Conservation (phyloP, 2,888 invertebrate genomes). For the Xestia sexstrigata region DNA sequence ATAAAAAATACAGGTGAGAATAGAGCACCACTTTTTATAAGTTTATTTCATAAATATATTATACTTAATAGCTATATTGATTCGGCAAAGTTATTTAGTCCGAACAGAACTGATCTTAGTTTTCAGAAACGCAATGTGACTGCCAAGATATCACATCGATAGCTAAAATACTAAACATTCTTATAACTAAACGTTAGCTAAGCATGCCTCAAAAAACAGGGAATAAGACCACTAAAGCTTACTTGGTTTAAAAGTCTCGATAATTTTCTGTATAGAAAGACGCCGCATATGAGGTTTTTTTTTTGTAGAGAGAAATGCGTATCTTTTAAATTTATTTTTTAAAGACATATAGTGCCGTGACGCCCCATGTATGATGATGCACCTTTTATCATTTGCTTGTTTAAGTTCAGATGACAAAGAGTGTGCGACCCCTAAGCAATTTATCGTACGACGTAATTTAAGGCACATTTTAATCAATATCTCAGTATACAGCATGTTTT, state of each 20-base stretch:
- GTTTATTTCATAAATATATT: no score
- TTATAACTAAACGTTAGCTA: neutral
- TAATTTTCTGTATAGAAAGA: neutral
- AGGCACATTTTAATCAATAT: neutral
- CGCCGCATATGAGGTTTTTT: neutral
- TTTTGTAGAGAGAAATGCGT: neutral
- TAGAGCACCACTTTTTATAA: neutral
- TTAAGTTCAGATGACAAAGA: neutral
- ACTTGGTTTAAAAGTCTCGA: neutral
- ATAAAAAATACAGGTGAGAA: constrained; percentile 4
- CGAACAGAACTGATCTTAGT: neutral
- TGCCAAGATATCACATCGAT: neutral
- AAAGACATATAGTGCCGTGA: neutral
- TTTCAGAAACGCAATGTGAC: neutral
- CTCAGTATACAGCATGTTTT: neutral
- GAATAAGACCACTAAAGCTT: neutral
- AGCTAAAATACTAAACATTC: neutral
- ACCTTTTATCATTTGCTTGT: constrained; percentile 1
- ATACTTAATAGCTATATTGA: no score
- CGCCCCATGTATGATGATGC: no score
- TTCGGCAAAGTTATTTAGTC: neutral
- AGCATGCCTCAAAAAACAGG: neutral
- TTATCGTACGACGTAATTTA: neutral
- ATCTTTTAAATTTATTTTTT: neutral
- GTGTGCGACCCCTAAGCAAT: neutral